phyloP scores from a whole-genome alignment of 1,140 invertebrate species.

The Phortica variegata region DNA sequence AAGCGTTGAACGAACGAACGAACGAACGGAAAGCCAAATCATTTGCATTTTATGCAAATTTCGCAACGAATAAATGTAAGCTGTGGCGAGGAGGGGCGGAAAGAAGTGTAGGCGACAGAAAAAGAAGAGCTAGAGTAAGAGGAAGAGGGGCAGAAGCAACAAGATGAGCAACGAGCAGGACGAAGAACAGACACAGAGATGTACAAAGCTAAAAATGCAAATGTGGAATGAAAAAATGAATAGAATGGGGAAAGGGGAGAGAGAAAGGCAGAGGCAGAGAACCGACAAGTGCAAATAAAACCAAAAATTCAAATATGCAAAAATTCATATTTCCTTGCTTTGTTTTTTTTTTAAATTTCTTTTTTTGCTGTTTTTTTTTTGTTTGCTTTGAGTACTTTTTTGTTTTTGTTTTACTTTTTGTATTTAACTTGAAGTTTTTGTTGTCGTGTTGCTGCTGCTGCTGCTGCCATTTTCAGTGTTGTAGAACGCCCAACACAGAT shows the following conservation, averaged over 20 bases:
- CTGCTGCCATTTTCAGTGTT: not conserved
- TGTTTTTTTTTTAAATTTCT: not conserved
- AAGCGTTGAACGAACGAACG: slow-evolving; percentile 9
- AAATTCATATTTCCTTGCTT: slow-evolving; percentile 43
- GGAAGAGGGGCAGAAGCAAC: not conserved
- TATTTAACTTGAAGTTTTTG: not conserved
- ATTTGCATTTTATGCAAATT: slow-evolving; percentile 57
- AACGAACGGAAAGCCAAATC: slow-evolving; percentile 40
- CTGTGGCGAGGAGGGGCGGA: too few species aligned
- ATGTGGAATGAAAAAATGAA: slow-evolving; percentile 48
- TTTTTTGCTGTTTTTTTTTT: slow-evolving; percentile 13
- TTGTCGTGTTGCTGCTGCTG: not conserved
- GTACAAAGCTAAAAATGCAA: slow-evolving; percentile 51
- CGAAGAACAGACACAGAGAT: too few species aligned
- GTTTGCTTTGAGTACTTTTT: slow-evolving; percentile 29
- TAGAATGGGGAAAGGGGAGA: slow-evolving; percentile 30
- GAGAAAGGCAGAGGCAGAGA: too few species aligned
- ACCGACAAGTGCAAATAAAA: slow-evolving; percentile 33
- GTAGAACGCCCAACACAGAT: slow-evolving; percentile 16
- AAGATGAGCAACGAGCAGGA: too few species aligned
- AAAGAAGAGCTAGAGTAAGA: not conserved
- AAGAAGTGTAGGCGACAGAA: slow-evolving; percentile 36
- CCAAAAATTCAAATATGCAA: slow-evolving; percentile 38
- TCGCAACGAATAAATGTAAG: slow-evolving; percentile 40
- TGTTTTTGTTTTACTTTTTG: slow-evolving; percentile 12